A percentile compares a stretch with the other conserved stretches of the same genome.
Conservation (phyloP, 2,888 invertebrate species). For the Drosophila meridionalis region DNA sequence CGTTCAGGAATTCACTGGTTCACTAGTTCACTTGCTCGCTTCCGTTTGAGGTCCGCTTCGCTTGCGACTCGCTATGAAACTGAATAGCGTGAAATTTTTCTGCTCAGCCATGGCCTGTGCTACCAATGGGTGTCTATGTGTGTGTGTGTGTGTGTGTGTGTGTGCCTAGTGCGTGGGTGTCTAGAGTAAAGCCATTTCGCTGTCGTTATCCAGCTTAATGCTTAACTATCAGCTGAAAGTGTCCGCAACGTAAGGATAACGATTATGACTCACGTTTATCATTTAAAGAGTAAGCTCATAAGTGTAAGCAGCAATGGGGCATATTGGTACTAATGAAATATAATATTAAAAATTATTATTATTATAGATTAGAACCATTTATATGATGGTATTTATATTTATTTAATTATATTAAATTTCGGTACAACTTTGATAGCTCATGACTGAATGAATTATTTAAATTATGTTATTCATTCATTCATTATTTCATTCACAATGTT, state of each 20-base stretch:
- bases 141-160: not conserved
- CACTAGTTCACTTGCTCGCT: not conserved
- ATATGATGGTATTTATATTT: not conserved
- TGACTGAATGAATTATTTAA: not conserved
- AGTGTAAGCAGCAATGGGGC: no score
- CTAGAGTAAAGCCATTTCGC: not conserved
- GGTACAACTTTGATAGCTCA: not conserved
- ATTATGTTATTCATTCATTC: not conserved
- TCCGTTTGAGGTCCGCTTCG: slow-evolving; percentile 31
- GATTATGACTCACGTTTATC: not conserved
- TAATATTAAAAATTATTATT: not conserved
- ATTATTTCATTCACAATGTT: not conserved
- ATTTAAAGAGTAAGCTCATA: not conserved
- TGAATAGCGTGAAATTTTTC: slow-evolving; percentile 12
- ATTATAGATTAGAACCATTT: not conserved
- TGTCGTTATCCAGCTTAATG: slow-evolving; percentile 6
- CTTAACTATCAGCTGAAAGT: not conserved
- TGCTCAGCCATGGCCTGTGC: not conserved
- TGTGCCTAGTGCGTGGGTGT: not conserved
- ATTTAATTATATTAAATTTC: no score
- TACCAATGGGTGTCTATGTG: not conserved
- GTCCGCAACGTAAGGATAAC: not conserved
- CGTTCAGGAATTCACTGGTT: not conserved
- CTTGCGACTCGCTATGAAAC: slow-evolving; percentile 28
- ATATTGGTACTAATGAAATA: not conserved